phyloP scores from a whole-genome alignment of 2,888 invertebrate genomes.

The Trisateles emortualis region DNA sequence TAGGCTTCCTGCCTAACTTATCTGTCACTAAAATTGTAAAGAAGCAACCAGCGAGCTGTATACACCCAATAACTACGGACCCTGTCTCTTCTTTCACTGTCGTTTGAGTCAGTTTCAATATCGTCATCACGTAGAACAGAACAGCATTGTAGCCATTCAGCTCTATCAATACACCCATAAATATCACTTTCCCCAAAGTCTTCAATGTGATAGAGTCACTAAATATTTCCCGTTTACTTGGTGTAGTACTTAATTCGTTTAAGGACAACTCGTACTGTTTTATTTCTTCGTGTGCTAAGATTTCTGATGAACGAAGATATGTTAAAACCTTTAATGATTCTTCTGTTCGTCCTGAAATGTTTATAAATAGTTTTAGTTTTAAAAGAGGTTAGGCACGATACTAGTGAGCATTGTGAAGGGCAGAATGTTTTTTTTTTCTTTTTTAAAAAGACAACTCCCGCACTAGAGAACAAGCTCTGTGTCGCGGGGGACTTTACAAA shows the following conservation, averaged over 20 bases:
- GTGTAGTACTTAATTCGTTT: constrained; percentile 14
- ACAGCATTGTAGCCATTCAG: constrained; percentile 58
- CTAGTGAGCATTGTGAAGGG: too few species aligned
- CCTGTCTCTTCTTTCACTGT: constrained; percentile 53
- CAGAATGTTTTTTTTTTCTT: too few species aligned
- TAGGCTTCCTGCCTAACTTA: not conserved
- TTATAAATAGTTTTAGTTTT: not conserved
- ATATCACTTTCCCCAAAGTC: constrained; percentile 43
- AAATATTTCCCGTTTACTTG: constrained; percentile 36
- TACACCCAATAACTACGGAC: constrained; percentile 39
- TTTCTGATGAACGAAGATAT: constrained; percentile 41
- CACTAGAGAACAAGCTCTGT: too few species aligned
- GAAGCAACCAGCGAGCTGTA: not conserved
- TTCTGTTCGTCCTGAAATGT: constrained; percentile 40
- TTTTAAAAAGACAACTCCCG: too few species aligned
- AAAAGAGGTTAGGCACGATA: too few species aligned
- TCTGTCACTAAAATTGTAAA: not conserved
- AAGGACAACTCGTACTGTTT: constrained; percentile 43
- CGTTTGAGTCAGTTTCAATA: constrained; percentile 57
- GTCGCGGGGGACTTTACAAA: too few species aligned
- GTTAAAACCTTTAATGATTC: constrained; percentile 46
- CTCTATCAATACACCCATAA: constrained; percentile 49
- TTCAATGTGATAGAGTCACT: constrained; percentile 48
- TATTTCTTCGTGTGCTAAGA: constrained; percentile 42
- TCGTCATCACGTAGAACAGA: constrained; percentile 56